Percentiles rank a stretch among this genome's conserved stretches.
Conservation (phyloP, 1,140 invertebrate genomes). For the Lethrus apterus region DNA sequence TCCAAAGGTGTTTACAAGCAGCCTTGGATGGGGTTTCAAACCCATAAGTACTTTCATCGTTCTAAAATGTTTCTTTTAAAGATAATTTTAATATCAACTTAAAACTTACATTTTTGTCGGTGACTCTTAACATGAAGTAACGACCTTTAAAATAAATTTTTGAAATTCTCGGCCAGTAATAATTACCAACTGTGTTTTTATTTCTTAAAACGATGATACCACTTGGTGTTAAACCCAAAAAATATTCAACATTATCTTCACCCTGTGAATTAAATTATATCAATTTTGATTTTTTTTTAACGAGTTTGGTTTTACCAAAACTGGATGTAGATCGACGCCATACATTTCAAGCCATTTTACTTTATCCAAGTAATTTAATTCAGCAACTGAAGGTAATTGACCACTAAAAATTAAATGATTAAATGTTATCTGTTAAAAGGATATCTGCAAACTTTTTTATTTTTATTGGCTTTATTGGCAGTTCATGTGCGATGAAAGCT, state of each 20-base stretch:
- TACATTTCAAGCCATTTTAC: slow-evolving; percentile 96
- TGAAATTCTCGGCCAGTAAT: slow-evolving; percentile 96
- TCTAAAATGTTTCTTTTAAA: slow-evolving; percentile 48
- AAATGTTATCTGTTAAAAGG: background rate
- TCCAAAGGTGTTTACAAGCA: slow-evolving; percentile 97
- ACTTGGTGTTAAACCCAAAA: slow-evolving; percentile 92
- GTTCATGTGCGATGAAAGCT: background rate
- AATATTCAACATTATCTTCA: slow-evolving; percentile 95
- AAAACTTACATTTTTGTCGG: slow-evolving; percentile 88
- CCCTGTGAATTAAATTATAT: slow-evolving; percentile 60
- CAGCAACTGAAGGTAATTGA: slow-evolving; percentile 82
- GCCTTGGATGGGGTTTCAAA: slow-evolving; percentile 91
- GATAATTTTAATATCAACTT: background rate
- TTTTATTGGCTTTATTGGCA: background rate
- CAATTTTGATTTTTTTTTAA: slow-evolving; percentile 21
- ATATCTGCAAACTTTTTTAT: background rate
- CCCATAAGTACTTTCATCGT: slow-evolving; percentile 91
- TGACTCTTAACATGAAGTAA: slow-evolving; percentile 92
- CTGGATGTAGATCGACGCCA: slow-evolving; percentile 94
- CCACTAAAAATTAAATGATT: slow-evolving; percentile 44
- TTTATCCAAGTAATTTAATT: slow-evolving; percentile 87
- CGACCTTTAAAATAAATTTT: slow-evolving; percentile 94
- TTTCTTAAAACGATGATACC: slow-evolving; percentile 94
- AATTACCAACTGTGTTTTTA: slow-evolving; percentile 95
- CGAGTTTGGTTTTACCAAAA: slow-evolving; percentile 51